Percentiles rank a stretch among this genome's conserved stretches.
Conservation (phyloP, 1,140 invertebrate genomes). For the Temnothorax longispinosus region DNA sequence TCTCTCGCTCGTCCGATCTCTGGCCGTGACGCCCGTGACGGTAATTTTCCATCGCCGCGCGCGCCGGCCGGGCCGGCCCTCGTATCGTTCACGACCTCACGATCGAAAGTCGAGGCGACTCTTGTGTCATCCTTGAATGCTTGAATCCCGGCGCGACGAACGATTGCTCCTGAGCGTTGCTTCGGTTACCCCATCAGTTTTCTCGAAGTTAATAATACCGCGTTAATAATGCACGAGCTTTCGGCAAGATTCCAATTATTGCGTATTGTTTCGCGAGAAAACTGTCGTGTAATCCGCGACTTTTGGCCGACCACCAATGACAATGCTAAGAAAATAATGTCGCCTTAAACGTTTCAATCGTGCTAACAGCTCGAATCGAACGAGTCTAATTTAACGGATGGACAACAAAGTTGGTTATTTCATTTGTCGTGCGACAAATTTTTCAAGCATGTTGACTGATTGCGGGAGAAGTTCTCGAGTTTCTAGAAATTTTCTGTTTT, state of each 20-base stretch:
- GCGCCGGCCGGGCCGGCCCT: neutral
- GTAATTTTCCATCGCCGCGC: slow-evolving; percentile 51
- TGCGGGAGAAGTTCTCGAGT: too few species aligned
- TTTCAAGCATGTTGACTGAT: too few species aligned
- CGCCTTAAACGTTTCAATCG: neutral
- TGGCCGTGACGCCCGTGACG: neutral
- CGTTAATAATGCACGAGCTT: neutral
- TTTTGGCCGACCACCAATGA: slow-evolving; percentile 3
- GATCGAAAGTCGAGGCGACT: neutral
- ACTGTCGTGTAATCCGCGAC: neutral
- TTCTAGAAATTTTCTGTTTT: too few species aligned
- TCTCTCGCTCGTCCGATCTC: neutral
- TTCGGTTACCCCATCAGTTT: neutral
- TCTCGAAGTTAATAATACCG: slow-evolving; percentile 18
- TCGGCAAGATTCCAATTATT: slow-evolving; percentile 57
- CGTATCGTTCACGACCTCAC: neutral
- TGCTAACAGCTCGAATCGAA: too few species aligned
- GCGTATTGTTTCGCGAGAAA: neutral
- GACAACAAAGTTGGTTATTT: too few species aligned
- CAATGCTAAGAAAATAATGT: neutral
- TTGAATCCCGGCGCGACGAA: neutral
- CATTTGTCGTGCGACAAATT: too few species aligned
- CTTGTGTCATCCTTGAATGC: neutral
- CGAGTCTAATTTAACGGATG: neutral
- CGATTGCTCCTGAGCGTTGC: neutral